Conservation (phyloP, 2,888 invertebrate genomes). For the Eupithecia vulgata region DNA sequence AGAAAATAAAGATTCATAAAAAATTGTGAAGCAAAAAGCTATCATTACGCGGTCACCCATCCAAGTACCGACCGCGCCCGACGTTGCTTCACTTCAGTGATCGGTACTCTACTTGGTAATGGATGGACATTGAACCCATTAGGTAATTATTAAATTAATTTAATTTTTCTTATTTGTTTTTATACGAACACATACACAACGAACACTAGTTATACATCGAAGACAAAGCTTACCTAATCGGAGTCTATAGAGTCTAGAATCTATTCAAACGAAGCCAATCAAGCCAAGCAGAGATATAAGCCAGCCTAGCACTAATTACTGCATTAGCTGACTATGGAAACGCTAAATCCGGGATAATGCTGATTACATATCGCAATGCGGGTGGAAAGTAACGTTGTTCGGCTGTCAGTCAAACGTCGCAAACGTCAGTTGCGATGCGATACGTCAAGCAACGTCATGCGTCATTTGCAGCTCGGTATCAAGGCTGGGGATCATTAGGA, state of each 20-base stretch:
- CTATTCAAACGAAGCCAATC: neutral
- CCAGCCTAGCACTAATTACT: slow-evolving; percentile 55
- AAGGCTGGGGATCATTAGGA: slow-evolving; percentile 16
- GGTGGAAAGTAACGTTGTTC: slow-evolving; percentile 58
- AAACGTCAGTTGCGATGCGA: slow-evolving; percentile 48
- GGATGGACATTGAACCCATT: too few species aligned
- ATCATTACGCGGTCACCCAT: too few species aligned
- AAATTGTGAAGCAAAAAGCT: too few species aligned
- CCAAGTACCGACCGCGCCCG: too few species aligned
- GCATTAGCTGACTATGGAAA: slow-evolving; percentile 63
- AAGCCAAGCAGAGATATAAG: slow-evolving; percentile 17
- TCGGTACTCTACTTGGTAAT: too few species aligned
- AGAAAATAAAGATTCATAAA: too few species aligned
- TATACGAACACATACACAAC: too few species aligned
- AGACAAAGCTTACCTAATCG: neutral
- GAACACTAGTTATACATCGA: too few species aligned
- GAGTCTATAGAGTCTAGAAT: neutral
- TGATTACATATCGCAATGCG: slow-evolving; percentile 67
- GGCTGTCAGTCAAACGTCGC: slow-evolving; percentile 61
- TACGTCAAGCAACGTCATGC: slow-evolving; percentile 51
- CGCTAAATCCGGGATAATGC: slow-evolving; percentile 63
- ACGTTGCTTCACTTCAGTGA: too few species aligned
- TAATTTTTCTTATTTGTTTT: too few species aligned
- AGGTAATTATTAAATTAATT: too few species aligned
- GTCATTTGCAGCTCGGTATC: slow-evolving; percentile 22